phyloP scores from a whole-genome alignment of 2,113 vertebrate genomes.

The Coracopsis vasa region DNA sequence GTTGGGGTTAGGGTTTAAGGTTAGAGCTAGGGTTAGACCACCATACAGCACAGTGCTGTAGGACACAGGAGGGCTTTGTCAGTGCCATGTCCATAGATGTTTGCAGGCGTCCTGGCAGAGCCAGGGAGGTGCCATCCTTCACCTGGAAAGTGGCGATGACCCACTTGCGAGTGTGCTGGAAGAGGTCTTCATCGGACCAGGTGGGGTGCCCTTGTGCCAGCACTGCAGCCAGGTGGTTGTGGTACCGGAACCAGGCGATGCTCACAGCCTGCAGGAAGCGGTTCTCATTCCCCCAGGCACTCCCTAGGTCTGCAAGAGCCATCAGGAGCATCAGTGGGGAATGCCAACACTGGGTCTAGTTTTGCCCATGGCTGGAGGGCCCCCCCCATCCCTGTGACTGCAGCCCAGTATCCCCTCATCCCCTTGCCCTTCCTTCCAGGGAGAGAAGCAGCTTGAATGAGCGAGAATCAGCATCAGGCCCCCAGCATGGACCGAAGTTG shows the following conservation, averaged over 20 bases:
- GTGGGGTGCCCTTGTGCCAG: slow-evolving; percentile 71
- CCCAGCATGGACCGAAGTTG: background rate
- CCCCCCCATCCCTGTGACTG: background rate
- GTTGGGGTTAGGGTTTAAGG: background rate
- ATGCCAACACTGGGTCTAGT: background rate
- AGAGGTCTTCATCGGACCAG: slow-evolving; percentile 90
- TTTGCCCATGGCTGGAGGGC: background rate
- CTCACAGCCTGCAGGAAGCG: slow-evolving; percentile 85
- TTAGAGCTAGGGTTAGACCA: background rate
- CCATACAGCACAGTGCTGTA: slow-evolving; percentile 88
- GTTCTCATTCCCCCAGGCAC: slow-evolving; percentile 89
- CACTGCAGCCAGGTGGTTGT: slow-evolving; percentile 81
- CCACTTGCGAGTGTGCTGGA: slow-evolving; percentile 87
- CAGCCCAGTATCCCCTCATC: background rate
- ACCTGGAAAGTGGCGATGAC: slow-evolving; percentile 93
- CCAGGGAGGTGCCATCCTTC: background rate
- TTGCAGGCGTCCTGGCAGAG: background rate
- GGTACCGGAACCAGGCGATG: slow-evolving; percentile 93
- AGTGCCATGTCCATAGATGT: background rate
- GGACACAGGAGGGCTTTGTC: background rate
- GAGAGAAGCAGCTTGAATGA: accelerated
- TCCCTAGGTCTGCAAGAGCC: slow-evolving; percentile 83
- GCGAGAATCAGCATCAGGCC: accelerated
- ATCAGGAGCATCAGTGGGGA: background rate
- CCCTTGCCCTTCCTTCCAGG: accelerated